A percentile compares a stretch with the other conserved stretches of the same genome.
Conservation (phyloP, 2,113 vertebrate genomes). For the Nesoenas mayeri region DNA sequence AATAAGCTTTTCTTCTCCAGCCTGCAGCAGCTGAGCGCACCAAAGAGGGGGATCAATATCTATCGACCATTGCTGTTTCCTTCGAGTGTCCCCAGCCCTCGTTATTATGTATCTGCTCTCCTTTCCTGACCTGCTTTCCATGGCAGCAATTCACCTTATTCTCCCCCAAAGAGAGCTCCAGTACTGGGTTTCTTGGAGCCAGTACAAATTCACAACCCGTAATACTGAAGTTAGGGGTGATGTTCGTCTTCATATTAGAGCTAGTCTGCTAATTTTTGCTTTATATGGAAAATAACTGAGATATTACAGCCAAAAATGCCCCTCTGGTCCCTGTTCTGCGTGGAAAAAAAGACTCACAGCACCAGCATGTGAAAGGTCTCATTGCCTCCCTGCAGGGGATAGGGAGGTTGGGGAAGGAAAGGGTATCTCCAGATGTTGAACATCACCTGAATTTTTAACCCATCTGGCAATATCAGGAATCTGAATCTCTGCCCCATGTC, state of each 20-base stretch:
- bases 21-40: neutral
- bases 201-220: neutral
- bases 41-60: slow-evolving; percentile 46
- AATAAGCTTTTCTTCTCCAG: slow-evolving; percentile 18
- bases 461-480: neutral
- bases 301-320: neutral
- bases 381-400: too few species aligned
- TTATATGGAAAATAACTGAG: neutral
- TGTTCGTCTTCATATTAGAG: neutral
- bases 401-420: neutral
- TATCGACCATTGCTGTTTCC: neutral
- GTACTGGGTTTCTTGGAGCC: neutral
- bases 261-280: neutral
- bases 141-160: neutral
- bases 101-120: neutral
- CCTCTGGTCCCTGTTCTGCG: neutral
- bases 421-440: neutral
- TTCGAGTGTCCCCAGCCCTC: slow-evolving; percentile 26
- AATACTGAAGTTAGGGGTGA: neutral
- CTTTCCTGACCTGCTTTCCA: neutral
- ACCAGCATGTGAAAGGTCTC: neutral
- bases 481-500: neutral
- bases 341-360: neutral
- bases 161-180: neutral
- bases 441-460: neutral